Conservation (phyloP, 2,888 invertebrate genomes). For the Sphaeridia pumilis region DNA sequence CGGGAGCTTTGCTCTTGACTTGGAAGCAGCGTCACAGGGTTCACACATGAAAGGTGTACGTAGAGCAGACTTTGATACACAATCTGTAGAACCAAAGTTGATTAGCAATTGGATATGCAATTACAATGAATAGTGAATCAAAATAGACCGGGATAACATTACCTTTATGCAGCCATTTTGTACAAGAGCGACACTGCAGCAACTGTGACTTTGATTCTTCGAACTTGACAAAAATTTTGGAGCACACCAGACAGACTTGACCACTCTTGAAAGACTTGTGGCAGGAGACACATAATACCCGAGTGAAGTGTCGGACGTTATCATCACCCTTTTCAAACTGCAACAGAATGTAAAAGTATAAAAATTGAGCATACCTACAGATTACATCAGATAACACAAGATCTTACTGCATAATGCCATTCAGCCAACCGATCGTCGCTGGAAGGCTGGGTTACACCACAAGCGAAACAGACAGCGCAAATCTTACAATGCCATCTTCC, state of each 20-base stretch:
- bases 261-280: conserved; percentile 57
- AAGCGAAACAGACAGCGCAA: conserved; percentile 54
- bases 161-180: conserved; percentile 47
- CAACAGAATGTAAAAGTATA: conserved; percentile 17
- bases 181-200: conserved; percentile 46
- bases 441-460: conserved; percentile 44
- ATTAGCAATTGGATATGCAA: no score
- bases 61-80: conserved; percentile 28
- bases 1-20: conserved; percentile 22
- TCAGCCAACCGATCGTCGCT: conserved; percentile 39
- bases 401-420: conserved; percentile 43
- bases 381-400: not conserved
- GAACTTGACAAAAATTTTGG: conserved; percentile 47
- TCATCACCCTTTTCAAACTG: conserved; percentile 45
- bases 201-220: no score
- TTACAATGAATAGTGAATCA: no score
- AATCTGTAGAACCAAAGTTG: conserved; percentile 22
- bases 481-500: conserved; percentile 83
- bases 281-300: conserved; percentile 55
- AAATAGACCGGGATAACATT: conserved; percentile 30
- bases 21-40: conserved; percentile 31
- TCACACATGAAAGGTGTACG: conserved; percentile 35
- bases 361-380: no score
- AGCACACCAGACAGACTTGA: conserved; percentile 59
- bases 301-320: conserved; percentile 43